Evolutionary conservation across 1,140 invertebrate genomes (phyloP).

Genomic region (Anagrus nilaparvatae): DNA sequence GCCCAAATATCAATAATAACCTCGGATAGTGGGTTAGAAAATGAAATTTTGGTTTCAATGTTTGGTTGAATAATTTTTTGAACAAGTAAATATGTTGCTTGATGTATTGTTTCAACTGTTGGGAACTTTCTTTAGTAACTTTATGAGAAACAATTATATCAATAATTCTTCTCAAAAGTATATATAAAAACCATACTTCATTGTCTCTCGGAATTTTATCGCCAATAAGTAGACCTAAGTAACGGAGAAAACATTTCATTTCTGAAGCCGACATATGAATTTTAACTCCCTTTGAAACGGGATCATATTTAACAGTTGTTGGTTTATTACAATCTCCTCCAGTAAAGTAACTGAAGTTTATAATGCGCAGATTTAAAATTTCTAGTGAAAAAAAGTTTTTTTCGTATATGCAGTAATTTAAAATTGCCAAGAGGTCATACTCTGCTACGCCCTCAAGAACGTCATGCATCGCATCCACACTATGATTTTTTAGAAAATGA

Average conservation of each 20-base stretch:
- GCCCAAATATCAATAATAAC: constrained; percentile 11
- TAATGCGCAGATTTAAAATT: constrained; percentile 8
- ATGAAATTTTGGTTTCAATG: constrained; percentile 15
- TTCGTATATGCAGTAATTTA: neutral
- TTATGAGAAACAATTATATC: constrained; percentile 12
- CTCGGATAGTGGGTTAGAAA: constrained; percentile 12
- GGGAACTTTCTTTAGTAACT: constrained; percentile 1
- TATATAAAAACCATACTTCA: constrained; percentile 14
- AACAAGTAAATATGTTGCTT: constrained; percentile 13
- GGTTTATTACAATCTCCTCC: constrained; percentile 5
- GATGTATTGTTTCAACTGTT: constrained; percentile 9
- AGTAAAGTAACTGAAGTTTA: constrained; percentile 7
- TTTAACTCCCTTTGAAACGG: constrained; percentile 1
- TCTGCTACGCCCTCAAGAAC: constrained; percentile 7
- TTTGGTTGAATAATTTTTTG: constrained; percentile 5
- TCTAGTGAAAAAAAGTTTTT: constrained; percentile 7
- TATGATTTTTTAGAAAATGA: constrained; percentile 10
- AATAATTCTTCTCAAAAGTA: constrained; percentile 13
- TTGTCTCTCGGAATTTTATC: constrained; percentile 12
- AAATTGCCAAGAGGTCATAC: constrained; percentile 3
- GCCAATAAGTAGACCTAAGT: constrained; percentile 14
- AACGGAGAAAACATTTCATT: constrained; percentile 12
- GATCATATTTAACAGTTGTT: constrained; percentile 7
- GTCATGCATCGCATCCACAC: constrained; percentile 11
- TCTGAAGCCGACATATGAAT: constrained; percentile 16